Percentiles rank a stretch among this genome's conserved stretches.
These are phyloP conservation scores for Felis chaus DNA, from an alignment of 2,113 vertebrate species.

Conservation along the genomic window DNA sequence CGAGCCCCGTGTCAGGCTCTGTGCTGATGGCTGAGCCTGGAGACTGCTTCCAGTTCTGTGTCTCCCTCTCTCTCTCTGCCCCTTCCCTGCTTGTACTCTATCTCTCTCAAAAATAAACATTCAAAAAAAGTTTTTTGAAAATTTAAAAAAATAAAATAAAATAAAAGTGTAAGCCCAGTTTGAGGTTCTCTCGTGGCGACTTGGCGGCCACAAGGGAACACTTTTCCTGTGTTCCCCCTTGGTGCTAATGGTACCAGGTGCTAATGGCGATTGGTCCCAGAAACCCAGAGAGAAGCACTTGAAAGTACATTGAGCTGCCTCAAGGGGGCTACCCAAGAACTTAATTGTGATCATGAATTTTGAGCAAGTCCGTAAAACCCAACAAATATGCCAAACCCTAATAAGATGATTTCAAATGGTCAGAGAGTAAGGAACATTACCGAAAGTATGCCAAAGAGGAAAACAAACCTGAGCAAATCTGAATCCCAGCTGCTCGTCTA, in stretches of 20 bases:
- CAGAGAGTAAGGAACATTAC: background rate
- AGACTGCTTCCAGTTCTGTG: no score
- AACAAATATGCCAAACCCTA: background rate
- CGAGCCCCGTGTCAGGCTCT: no score
- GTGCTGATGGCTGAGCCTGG: no score
- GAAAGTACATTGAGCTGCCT: background rate
- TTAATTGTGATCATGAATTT: background rate
- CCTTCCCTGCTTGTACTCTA: no score
- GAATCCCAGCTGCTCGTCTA: background rate
- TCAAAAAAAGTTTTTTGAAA: no score
- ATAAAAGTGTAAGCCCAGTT: background rate
- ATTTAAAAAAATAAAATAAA: no score
- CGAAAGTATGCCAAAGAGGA: background rate
- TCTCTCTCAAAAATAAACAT: no score
- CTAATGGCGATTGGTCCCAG: background rate
- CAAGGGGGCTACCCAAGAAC: background rate
- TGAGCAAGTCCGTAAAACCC: conserved; percentile 27
- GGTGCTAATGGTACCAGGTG: background rate
- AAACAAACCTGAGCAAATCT: background rate
- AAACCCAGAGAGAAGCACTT: background rate
- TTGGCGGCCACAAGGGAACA: background rate
- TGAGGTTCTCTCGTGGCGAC: background rate
- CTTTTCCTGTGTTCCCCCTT: accelerated
- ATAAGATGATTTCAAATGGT: conserved; percentile 21
- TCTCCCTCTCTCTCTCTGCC: no score